Base-by-base conservation (phyloP, 2,888 invertebrate species). In the Adineta ricciae region DNA sequence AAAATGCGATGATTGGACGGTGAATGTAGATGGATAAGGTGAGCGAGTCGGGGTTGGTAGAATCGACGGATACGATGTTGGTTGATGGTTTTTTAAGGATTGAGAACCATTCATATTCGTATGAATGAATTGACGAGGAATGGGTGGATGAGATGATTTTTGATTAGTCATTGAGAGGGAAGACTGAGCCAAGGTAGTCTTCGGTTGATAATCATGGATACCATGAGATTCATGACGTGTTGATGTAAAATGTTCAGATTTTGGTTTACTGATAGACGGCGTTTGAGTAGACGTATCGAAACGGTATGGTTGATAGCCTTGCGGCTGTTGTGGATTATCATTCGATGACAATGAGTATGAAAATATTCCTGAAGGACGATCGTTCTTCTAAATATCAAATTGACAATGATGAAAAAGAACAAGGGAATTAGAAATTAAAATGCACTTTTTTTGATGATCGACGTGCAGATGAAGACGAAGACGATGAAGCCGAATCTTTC, bases 281-380 rank as follows among this genome's bases (percentile, higher is more conserved):
- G 41, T 8, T 78, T 41, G n/a, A 78, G 24, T 38, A 46, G 46
- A 46, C 0, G 21, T 11, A 24, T 78, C 78, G 14, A 78, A 78
- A 78, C 78, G 78, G 41, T 78, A 78, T n/a, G 78, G 78, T 78
- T 78, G 41, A 78, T 78, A 78, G 41, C 78, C 78, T 41, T 64
- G 64, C 32, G 5, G 46, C 11, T 52, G 56, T 24, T 56, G 64
- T 27, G 27, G 16, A 11, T 64, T 64, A 32, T 46, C 46, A 46
- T 46, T 46, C 5, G 46, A 46, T 46, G 46, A 46, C 11, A 11
- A 16, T 32, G 27, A 14, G 32, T 64, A 32, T 4, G 4, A 1
- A 32, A 32, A 27, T 19, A 0, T 19, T 24, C 7, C n/a, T 19
- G 78, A 78, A 41, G 78, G 24, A 78, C 41, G 41, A 41, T 78